Conservation (phyloP, 2,797 vertebrate genomes). For the Leptodactylus fallax region DNA sequence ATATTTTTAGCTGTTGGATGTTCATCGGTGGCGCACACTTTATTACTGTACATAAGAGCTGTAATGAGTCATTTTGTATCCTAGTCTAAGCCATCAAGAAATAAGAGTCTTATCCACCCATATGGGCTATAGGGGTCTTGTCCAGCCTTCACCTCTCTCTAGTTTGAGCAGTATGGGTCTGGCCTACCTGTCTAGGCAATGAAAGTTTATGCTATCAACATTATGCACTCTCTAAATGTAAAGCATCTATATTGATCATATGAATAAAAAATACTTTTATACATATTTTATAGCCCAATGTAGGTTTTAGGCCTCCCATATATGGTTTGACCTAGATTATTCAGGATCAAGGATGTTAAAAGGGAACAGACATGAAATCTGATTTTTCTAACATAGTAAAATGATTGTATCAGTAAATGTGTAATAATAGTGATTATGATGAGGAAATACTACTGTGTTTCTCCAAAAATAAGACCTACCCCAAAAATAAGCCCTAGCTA, state of each 20-base stretch:
- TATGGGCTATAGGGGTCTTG: too few relatives aligned
- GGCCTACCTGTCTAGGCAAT: too few relatives aligned
- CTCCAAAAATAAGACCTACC: too few relatives aligned
- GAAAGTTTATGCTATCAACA: too few relatives aligned
- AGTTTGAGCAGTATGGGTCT: too few relatives aligned
- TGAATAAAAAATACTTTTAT: conserved; percentile 4
- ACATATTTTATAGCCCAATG: conserved; percentile 17
- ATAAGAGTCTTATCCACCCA: too few relatives aligned
- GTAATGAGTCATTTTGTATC: too few relatives aligned
- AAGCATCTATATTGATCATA: not conserved
- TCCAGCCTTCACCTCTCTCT: too few relatives aligned
- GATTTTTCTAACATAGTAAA: not conserved
- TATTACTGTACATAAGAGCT: too few relatives aligned
- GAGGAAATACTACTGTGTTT: not conserved
- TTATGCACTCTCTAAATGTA: not conserved
- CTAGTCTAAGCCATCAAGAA: too few relatives aligned
- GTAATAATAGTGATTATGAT: not conserved
- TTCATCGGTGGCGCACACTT: not conserved
- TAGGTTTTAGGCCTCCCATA: not conserved
- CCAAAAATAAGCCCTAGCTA: too few relatives aligned
- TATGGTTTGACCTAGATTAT: not conserved
- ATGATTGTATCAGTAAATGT: not conserved
- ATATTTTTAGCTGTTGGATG: not conserved
- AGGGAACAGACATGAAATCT: not conserved
- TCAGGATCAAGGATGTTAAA: not conserved